These are phyloP conservation scores for Notoglanidium macrostoma DNA, from an alignment of 2,797 vertebrate species.

Conservation along the genomic window DNA sequence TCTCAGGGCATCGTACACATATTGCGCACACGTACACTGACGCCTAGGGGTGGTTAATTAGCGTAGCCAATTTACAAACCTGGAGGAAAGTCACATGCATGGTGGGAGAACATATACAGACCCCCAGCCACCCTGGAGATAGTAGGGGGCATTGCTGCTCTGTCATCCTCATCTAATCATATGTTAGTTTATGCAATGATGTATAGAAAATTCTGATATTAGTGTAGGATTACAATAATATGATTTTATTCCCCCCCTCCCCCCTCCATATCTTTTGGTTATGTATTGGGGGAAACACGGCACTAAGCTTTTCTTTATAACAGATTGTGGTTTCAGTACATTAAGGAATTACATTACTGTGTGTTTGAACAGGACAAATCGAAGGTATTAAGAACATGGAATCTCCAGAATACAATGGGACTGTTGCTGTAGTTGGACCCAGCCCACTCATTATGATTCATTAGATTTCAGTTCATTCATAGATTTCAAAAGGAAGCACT, in stretches of 20 bases:
- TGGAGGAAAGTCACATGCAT: background rate
- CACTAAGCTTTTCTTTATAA: background rate
- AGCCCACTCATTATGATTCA: background rate
- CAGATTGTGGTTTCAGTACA: background rate
- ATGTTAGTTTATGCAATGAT: background rate
- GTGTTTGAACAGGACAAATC: background rate
- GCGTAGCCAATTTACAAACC: background rate
- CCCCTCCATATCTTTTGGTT: background rate
- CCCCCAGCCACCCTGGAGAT: background rate
- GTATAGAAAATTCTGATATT: background rate
- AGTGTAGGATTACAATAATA: background rate
- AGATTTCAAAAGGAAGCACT: no score
- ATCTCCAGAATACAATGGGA: background rate
- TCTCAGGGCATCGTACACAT: background rate
- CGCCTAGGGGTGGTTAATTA: background rate
- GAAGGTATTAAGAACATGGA: background rate
- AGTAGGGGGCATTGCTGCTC: background rate
- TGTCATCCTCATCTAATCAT: no score
- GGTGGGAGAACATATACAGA: background rate
- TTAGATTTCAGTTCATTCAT: no score
- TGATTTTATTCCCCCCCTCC: no score
- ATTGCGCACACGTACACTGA: background rate
- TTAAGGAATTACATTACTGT: background rate
- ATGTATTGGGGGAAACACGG: background rate
- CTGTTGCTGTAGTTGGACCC: background rate